Evolutionary conservation across 2,113 vertebrate genomes (phyloP).

Genomic region (Ancistrus triradiatus): DNA sequence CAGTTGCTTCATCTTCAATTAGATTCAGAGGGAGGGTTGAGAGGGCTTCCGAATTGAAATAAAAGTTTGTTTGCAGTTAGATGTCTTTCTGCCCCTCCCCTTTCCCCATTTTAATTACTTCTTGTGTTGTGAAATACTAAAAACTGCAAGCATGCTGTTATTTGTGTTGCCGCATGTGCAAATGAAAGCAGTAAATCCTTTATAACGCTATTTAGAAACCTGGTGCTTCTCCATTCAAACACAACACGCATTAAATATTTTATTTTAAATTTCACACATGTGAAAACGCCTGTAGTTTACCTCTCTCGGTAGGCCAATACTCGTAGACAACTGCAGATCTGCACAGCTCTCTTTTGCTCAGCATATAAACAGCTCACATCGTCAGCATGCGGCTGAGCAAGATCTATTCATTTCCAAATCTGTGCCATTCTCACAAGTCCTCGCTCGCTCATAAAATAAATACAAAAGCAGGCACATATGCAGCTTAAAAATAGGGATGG

Average conservation of each 20-base stretch:
- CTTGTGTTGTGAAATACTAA: too few species aligned
- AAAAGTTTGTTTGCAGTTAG: too few species aligned
- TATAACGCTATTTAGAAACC: too few species aligned
- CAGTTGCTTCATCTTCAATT: neutral
- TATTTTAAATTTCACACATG: neutral
- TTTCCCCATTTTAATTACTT: too few species aligned
- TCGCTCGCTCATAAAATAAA: neutral
- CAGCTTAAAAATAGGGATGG: conserved; percentile 23
- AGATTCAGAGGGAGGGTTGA: too few species aligned
- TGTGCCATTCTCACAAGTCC: neutral
- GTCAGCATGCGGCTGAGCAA: conserved; percentile 16
- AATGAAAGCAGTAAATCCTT: too few species aligned
- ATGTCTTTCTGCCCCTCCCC: neutral
- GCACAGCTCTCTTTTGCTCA: conserved; percentile 25
- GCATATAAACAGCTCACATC: conserved; percentile 18
- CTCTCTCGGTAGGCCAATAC: conserved; percentile 12
- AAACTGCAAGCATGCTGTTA: too few species aligned
- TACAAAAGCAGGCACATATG: conserved; percentile 21
- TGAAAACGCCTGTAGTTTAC: conserved; percentile 19
- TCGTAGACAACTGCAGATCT: conserved; percentile 2
- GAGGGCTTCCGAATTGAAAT: too few species aligned
- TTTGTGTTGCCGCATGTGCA: too few species aligned
- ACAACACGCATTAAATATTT: too few species aligned
- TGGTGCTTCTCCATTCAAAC: too few species aligned
- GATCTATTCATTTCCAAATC: neutral